These are phyloP conservation scores for Oscheius onirici DNA, from an alignment of 2,888 invertebrate genomes.

Conservation along the genomic window DNA sequence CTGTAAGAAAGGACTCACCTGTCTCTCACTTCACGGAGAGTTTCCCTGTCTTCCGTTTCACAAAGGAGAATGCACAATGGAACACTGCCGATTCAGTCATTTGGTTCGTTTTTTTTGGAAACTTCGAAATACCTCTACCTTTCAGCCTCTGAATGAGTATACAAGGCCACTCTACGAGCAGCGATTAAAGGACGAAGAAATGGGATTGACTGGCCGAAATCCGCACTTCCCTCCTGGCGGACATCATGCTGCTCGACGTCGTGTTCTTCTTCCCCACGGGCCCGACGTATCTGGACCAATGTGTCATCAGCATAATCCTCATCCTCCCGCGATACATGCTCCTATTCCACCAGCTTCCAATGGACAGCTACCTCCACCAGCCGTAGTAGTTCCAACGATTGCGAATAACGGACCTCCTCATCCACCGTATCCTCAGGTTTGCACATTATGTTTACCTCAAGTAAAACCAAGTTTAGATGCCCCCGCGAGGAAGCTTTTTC, in stretches of 20 bases:
- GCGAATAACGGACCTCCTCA: background rate
- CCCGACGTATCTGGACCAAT: constrained; percentile 31
- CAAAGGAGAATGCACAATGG: constrained; percentile 64
- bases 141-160: constrained; percentile 65
- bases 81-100: constrained; percentile 69
- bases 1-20: constrained; percentile 67
- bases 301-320: background rate
- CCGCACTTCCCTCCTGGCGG: constrained; percentile 28
- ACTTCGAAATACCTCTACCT: background rate
- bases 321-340: constrained; percentile 41
- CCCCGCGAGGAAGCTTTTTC: constrained; percentile 25
- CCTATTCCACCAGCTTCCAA: constrained; percentile 43
- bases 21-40: constrained; percentile 68
- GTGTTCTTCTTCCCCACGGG: constrained; percentile 61
- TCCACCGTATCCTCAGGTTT: constrained; percentile 19
- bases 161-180: constrained; percentile 66
- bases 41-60: constrained; percentile 69
- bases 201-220: constrained; percentile 18
- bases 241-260: constrained; percentile 40
- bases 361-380: constrained; percentile 49
- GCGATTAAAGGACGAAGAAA: constrained; percentile 48
- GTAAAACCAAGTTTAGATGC: background rate
- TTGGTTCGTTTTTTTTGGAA: constrained; percentile 27
- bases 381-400: constrained; percentile 52
- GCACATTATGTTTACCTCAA: background rate